Evolutionary conservation across 2,888 invertebrate genomes (phyloP), one percentile per base, ranked within the genome.

Genomic region (Augiades crinisus): DNA sequence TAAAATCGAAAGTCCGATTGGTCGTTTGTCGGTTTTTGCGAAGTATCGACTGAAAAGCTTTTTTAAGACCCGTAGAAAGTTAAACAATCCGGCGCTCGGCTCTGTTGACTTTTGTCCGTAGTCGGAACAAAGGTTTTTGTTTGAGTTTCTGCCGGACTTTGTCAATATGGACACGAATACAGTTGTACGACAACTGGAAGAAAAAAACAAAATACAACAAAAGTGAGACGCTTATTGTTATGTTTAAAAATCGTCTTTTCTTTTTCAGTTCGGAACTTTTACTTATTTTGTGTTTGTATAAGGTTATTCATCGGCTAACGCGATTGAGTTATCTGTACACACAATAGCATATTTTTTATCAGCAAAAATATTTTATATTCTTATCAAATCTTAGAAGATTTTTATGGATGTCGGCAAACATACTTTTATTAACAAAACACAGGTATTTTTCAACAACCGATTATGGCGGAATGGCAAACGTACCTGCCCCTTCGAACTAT

Each of bases 31-130:
- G 34, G 50, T 50, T 50, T 50, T 50, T 50, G 43, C 36, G 31
- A 33, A 43, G 50, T 50, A 50, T 50, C 34, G 12, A 36, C 36
- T 43, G 27, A 50, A 50, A 50, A 43, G 50, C 21, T 43, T 43
- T 46, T 50, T 50, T 49, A 24, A 49, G 19, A 34, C 27, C 16
- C 40, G 43, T 50, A 50, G 50, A 50, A 50, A 50, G 50, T 50
- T 50, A 50, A 36, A 50, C 43, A 50, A 36, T 34, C 43, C 43
- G 17, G 10, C 21, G 34, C 19, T 33, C 24, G 45, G 34, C 27
- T 50, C 27, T 50, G 43, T 43, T 36, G 43, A 50, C 41, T 43
- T 27, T 50, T 33, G 41, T 34, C 36, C 38, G 19, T 10, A 30
- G n/a, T 13, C 21, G 14, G 27, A 43, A 50, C 40, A 31, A 40